A percentile compares a stretch with the other conserved stretches of the same genome.
phyloP scores from a whole-genome alignment of 2,888 invertebrate species.

The Harpalus rubripes region DNA sequence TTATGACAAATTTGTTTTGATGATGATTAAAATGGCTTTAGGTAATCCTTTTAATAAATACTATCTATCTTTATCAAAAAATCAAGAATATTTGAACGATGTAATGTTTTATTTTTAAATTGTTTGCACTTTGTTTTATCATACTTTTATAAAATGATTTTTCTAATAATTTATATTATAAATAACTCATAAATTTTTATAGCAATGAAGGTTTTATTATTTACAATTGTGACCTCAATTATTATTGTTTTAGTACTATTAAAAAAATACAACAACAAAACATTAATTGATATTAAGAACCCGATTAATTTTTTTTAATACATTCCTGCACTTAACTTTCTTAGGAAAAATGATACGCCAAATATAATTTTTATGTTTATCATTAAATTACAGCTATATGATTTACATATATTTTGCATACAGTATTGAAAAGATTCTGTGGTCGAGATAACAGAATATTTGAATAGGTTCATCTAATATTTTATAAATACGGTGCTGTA shows the following conservation, averaged over 20 bases:
- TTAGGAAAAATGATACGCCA: conserved; percentile 24
- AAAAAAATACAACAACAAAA: background rate
- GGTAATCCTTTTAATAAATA: background rate
- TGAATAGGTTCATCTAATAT: conserved; percentile 18
- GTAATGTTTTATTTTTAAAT: background rate
- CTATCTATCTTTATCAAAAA: background rate
- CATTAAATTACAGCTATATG: conserved; percentile 47
- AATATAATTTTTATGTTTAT: conserved; percentile 16
- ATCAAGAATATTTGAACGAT: background rate
- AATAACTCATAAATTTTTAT: conserved; percentile 14
- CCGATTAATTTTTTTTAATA: background rate
- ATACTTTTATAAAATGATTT: background rate
- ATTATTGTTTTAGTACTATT: background rate
- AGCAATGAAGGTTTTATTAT: background rate
- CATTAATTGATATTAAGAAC: background rate
- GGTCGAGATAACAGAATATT: conserved; percentile 1
- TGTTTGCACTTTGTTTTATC: background rate
- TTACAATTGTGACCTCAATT: background rate
- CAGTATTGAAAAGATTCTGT: conserved; percentile 20
- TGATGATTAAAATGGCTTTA: background rate
- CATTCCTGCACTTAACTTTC: conserved; percentile 4
- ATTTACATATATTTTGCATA: conserved; percentile 16
- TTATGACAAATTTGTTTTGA: too few species aligned
- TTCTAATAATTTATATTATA: background rate
- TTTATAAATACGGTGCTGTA: conserved; percentile 25